A percentile compares a stretch with the other conserved stretches of the same genome.
phyloP scores from a whole-genome alignment of 2,113 vertebrate species.

The Pseudorasbora parva region DNA sequence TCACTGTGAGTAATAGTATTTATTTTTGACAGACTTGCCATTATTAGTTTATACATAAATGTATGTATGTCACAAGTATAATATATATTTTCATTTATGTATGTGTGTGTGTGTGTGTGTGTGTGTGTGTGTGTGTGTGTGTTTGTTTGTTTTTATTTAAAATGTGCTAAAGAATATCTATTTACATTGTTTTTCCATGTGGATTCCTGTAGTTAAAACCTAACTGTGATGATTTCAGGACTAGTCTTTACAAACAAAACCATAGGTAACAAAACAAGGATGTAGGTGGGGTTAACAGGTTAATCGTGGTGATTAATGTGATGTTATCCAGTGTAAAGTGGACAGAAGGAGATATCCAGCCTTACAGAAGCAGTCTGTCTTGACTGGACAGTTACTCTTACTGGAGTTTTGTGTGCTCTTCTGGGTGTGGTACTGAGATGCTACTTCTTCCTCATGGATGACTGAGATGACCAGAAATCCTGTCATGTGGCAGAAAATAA shows the following conservation, averaged over 20 bases:
- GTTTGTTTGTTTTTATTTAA: not conserved
- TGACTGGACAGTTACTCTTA: not conserved
- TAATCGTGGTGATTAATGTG: slow-evolving; percentile 1
- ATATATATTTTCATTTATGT: not conserved
- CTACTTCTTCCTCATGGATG: slow-evolving; percentile 2
- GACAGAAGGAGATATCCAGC: slow-evolving; percentile 21
- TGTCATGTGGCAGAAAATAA: slow-evolving; percentile 42
- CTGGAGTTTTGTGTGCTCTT: slow-evolving; percentile 29
- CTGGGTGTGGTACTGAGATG: slow-evolving; percentile 30
- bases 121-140: no score
- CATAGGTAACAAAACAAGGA: slow-evolving; percentile 6
- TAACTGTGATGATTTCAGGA: not conserved
- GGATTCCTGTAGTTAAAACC: not conserved
- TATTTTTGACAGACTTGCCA: not conserved
- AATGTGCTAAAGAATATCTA: not conserved
- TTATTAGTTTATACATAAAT: not conserved
- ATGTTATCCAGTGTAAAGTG: slow-evolving; percentile 1
- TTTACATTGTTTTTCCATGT: not conserved
- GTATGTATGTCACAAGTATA: not conserved
- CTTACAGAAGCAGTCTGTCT: not conserved
- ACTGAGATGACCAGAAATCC: slow-evolving; percentile 43
- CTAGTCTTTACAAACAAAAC: not conserved
- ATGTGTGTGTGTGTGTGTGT: no score
- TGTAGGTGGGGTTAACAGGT: slow-evolving; percentile 30
- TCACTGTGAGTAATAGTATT: slow-evolving; percentile 55